phyloP scores from a whole-genome alignment of 2,113 vertebrate species.

The Canis aureus region DNA sequence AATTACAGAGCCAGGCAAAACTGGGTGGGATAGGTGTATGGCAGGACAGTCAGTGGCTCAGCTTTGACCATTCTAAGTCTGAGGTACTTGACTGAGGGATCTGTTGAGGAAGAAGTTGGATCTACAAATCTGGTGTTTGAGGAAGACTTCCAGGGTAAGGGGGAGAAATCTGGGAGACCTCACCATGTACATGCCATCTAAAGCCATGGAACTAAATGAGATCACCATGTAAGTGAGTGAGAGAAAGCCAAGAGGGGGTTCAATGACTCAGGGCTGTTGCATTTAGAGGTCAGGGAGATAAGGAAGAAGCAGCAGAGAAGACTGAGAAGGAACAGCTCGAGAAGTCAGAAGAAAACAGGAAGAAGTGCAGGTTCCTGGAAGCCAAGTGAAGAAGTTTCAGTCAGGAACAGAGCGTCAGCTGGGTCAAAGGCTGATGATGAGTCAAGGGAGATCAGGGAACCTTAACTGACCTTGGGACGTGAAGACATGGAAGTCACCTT shows the following conservation, averaged over 20 bases:
- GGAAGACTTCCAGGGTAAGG: not conserved
- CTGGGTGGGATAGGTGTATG: not conserved
- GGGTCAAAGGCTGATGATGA: not conserved
- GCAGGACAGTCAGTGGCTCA: not conserved
- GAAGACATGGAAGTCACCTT: not conserved
- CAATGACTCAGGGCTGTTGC: not conserved
- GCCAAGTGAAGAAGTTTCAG: not conserved
- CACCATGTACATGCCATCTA: not conserved
- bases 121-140: not conserved
- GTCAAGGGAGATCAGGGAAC: not conserved
- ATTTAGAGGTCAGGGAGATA: not conserved
- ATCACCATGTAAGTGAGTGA: not conserved
- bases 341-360: conserved; percentile 7
- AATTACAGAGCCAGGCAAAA: not conserved
- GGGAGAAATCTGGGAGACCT: not conserved
- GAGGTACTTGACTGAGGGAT: not conserved
- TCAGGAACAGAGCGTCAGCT: not conserved
- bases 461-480: not conserved
- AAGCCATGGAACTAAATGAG: not conserved
- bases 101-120: conserved; percentile 11
- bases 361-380: not conserved
- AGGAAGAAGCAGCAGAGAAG: not conserved
- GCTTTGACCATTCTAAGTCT: not conserved
- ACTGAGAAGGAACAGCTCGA: not conserved
- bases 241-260: not conserved